Evolutionary conservation across 1,140 invertebrate genomes (phyloP).

Genomic region (Parasteatoda tepidariorum): DNA sequence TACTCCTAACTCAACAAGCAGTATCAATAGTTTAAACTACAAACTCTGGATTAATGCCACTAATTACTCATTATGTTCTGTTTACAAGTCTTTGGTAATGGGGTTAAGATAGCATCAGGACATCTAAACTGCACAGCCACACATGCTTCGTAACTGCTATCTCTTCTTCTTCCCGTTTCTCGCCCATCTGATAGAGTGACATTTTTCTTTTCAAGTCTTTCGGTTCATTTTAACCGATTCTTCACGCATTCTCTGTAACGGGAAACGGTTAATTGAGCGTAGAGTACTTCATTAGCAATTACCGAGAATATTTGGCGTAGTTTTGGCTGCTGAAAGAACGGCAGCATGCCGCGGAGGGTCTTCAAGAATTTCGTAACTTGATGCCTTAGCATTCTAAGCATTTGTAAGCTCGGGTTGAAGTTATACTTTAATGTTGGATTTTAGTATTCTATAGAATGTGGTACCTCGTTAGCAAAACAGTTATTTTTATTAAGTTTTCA

Average conservation of each 20-base stretch:
- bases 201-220: neutral
- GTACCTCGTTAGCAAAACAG: too few relatives aligned
- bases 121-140: conserved; percentile 6
- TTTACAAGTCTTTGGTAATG: neutral
- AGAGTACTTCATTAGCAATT: conserved; percentile 23
- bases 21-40: too few relatives aligned
- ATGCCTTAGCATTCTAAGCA: neutral
- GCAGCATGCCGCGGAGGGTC: neutral
- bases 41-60: conserved; percentile 14
- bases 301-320: neutral
- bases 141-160: conserved; percentile 9
- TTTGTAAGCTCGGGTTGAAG: neutral
- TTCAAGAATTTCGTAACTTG: neutral
- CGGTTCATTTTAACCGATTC: conserved; percentile 9
- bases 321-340: neutral
- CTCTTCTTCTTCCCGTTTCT: conserved; percentile 7
- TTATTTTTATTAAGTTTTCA: too few relatives aligned
- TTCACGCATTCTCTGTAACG: conserved; percentile 17
- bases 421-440: too few relatives aligned
- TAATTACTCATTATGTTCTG: conserved; percentile 12
- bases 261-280: conserved; percentile 2
- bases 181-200: conserved; percentile 39
- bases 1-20: too few relatives aligned
- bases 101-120: conserved; percentile 12
- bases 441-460: too few relatives aligned